Percentiles rank a stretch among this genome's conserved stretches.
phyloP scores from a whole-genome alignment of 2,888 invertebrate species.

The Bellardia pandia region DNA sequence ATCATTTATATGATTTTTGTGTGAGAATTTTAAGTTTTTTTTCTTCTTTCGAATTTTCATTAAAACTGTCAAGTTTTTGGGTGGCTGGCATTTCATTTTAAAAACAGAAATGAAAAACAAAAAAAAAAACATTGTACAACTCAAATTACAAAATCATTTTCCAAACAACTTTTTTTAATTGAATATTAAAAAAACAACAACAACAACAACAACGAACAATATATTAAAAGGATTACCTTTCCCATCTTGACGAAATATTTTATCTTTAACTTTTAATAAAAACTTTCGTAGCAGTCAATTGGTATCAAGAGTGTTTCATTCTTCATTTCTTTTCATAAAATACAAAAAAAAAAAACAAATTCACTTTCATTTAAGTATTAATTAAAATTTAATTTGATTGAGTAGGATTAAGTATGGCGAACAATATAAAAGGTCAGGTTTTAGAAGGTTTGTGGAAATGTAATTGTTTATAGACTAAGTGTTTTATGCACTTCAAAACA shows the following conservation, averaged over 20 bases:
- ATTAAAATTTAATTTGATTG: constrained; percentile 58
- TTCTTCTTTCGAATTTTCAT: constrained; percentile 45
- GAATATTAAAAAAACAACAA: constrained; percentile 27
- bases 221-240: constrained; percentile 12
- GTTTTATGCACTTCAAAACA: no score
- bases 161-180: constrained; percentile 46
- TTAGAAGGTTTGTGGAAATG: constrained; percentile 10
- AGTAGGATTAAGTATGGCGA: constrained; percentile 10
- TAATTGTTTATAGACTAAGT: background rate
- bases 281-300: constrained; percentile 42
- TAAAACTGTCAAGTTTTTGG: constrained; percentile 57
- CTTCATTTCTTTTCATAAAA: constrained; percentile 3
- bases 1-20: constrained; percentile 35
- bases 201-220: background rate
- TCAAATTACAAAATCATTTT: constrained; percentile 45
- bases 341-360: constrained; percentile 16
- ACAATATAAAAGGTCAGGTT: constrained; percentile 23
- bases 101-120: constrained; percentile 42
- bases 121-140: constrained; percentile 14
- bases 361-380: constrained; percentile 54
- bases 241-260: background rate
- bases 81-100: constrained; percentile 35
- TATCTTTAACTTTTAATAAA: constrained; percentile 29
- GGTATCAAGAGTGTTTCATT: constrained; percentile 18
- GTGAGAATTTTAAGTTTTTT: constrained; percentile 15